Percentiles rank a stretch among this genome's conserved stretches.
Conservation (phyloP, 2,113 vertebrate species). For the Cyprinus carpio region DNA sequence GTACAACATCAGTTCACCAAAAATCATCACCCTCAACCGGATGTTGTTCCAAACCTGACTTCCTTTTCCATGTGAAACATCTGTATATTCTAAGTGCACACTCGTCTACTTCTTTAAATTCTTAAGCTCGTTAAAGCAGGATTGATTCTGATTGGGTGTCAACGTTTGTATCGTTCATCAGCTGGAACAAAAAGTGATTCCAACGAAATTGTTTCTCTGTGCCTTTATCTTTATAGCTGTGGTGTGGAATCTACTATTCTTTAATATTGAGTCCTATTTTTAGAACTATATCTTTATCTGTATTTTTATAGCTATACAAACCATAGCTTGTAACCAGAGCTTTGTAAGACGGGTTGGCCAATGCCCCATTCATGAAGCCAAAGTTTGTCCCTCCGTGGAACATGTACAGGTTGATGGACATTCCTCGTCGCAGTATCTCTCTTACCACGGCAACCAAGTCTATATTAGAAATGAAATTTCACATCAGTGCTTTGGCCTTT, state of each 20-base stretch:
- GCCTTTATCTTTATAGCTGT: too few species aligned
- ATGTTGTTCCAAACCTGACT: neutral
- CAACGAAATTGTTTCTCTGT: too few species aligned
- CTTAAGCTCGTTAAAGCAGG: too few species aligned
- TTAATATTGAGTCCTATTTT: too few species aligned
- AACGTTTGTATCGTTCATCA: too few species aligned
- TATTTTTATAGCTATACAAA: conserved; percentile 60
- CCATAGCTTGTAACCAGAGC: conserved; percentile 89
- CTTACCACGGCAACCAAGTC: conserved; percentile 83
- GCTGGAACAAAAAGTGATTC: too few species aligned
- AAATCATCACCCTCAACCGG: neutral
- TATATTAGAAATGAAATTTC: conserved; percentile 58
- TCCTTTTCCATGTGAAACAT: neutral
- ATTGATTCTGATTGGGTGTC: too few species aligned
- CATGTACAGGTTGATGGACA: conserved; percentile 94
- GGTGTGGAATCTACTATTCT: too few species aligned
- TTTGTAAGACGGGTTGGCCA: conserved; percentile 81
- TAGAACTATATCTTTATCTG: too few species aligned
- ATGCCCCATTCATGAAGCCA: conserved; percentile 89
- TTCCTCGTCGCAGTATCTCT: conserved; percentile 78
- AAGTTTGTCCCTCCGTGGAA: conserved; percentile 96
- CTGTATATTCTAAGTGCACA: too few species aligned
- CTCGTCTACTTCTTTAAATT: too few species aligned
- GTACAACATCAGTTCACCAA: neutral
- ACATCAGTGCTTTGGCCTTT: neutral